Evolutionary conservation across 2,113 vertebrate genomes (phyloP).

Genomic region (Circaetus gallicus): DNA sequence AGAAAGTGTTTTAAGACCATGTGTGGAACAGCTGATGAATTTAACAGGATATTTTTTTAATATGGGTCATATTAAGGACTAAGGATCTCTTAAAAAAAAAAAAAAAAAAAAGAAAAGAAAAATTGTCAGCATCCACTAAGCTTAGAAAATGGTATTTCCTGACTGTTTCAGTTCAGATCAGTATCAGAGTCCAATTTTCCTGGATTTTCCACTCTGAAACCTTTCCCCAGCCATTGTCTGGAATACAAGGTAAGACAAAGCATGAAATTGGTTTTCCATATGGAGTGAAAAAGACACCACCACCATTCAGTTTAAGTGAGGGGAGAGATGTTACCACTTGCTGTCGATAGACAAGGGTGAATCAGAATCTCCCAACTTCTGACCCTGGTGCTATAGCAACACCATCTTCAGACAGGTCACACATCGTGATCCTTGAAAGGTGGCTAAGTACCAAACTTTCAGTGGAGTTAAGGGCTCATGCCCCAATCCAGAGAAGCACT

Average conservation of each 20-base stretch:
- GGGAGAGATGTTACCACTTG: background rate
- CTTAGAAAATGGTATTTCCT: slow-evolving; percentile 63
- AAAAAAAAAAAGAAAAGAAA: background rate
- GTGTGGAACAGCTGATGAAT: slow-evolving; percentile 67
- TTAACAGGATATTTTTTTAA: slow-evolving; percentile 64
- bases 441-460: background rate
- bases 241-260: background rate
- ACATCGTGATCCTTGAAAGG: background rate
- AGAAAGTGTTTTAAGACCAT: slow-evolving; percentile 51
- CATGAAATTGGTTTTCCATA: background rate
- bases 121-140: background rate
- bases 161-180: slow-evolving; percentile 52
- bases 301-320: background rate
- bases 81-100: slow-evolving; percentile 32
- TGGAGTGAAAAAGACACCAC: background rate
- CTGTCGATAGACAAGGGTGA: background rate
- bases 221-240: background rate
- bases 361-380: background rate
- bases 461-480: background rate
- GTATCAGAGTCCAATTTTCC: slow-evolving; percentile 42
- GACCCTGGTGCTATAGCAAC: background rate
- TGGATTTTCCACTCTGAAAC: slow-evolving; percentile 36
- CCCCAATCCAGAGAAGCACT: background rate
- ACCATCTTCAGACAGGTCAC: background rate
- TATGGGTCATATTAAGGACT: slow-evolving; percentile 61